Base-by-base conservation (phyloP, 2,888 invertebrate species). In the Drosophila paranaensis region DNA sequence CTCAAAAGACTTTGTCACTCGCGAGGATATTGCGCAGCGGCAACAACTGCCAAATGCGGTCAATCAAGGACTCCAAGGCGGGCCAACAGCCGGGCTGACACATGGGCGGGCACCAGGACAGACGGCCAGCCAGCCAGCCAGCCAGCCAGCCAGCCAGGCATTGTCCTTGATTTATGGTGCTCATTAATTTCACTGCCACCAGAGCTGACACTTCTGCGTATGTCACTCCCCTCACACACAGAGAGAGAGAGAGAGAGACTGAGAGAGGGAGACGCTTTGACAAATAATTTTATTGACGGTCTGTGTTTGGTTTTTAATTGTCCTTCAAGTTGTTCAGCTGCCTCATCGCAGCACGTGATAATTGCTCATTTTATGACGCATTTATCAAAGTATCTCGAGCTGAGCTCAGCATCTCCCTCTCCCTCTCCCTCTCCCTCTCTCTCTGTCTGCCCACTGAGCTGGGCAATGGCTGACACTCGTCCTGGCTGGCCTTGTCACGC, bases 261-360 rank as follows among this genome's bases (percentile, higher is more conserved):
- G 35, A 27, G 20, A n/a, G 64, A 55, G 42, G 11, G 39, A 11
- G 91, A 83, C 90, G 82, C 75, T 86, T 90, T 91, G 91, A 90
- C 91, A 90, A 90, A 90, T 90, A 89, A 81, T 88, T 91, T 89
- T 88, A 84, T 91, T 91, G 91, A 84, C 81, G 80, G 57, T 75
- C 77, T 80, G 70, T 88, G 84, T 90, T 86, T 89, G 88, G 77
- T 82, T 87, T 90, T 89, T 88, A 90, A 88, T 89, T 90, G 89
- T 82, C 77, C 75, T 77, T 42, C 64, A 58, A 71, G 71, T 58
- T 62, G 40, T 66, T 77, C 64, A 76, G 68, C 71, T 74, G 74
- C 60, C 70, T 67, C 58, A 53, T 27, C 74, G 79, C 71, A 74
- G 90, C 89, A 90, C 89, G 87, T 88, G 90, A 88, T 88, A 88